Conservation (phyloP, 2,888 invertebrate species). For the Drosophila maculinotata region DNA sequence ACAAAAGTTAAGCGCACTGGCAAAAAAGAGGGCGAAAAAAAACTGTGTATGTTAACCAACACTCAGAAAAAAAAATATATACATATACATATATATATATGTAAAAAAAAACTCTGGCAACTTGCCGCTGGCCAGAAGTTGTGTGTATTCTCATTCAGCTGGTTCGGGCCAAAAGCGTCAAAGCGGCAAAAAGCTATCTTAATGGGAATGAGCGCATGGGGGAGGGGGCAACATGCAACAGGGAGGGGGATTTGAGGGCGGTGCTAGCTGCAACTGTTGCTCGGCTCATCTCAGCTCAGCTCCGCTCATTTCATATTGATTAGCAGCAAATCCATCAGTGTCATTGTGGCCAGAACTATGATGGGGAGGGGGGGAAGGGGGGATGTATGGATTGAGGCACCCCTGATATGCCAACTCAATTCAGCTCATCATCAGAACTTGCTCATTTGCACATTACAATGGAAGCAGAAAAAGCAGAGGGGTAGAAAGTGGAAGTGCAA, state of each 20-base stretch:
- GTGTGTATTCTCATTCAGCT: slow-evolving; percentile 9
- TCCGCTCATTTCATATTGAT: slow-evolving; percentile 76
- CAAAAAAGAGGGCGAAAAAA: slow-evolving; percentile 11
- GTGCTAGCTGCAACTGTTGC: slow-evolving; percentile 28
- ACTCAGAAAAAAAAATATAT: slow-evolving; percentile 16
- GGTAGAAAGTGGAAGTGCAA: slow-evolving; percentile 17
- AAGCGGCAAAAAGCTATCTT: slow-evolving; percentile 39
- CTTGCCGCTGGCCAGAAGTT: slow-evolving; percentile 17
- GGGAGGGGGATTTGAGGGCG: neutral
- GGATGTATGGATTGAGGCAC: neutral
- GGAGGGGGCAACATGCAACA: neutral
- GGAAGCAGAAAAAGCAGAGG: slow-evolving; percentile 1
- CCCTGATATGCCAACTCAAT: slow-evolving; percentile 23
- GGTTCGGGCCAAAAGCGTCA: slow-evolving; percentile 39
- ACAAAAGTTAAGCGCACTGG: slow-evolving; percentile 56
- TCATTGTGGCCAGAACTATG: slow-evolving; percentile 55
- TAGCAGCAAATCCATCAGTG: slow-evolving; percentile 80
- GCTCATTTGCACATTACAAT: slow-evolving; percentile 63
- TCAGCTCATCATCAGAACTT: slow-evolving; percentile 54
- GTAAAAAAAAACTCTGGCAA: slow-evolving; percentile 3
- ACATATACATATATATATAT: no score
- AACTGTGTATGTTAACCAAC: slow-evolving; percentile 45
- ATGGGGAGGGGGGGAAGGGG: neutral
- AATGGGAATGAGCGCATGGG: no score
- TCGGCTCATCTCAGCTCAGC: neutral